Base-by-base conservation (phyloP, 2,797 vertebrate genomes). In the Pagetopsis macropterus region DNA sequence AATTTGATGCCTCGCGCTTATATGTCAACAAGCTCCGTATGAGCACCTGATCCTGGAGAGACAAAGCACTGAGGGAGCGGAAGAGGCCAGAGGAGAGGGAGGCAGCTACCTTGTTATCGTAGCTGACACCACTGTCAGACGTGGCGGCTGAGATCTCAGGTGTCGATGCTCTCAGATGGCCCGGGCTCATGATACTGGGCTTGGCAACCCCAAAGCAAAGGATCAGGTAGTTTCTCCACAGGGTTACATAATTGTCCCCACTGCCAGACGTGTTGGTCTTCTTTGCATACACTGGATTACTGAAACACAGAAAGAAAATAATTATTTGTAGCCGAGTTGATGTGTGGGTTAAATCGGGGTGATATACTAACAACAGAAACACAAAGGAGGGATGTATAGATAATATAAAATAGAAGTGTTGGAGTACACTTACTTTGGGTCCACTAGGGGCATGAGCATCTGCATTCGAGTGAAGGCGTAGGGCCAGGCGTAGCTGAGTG, bases 211-310 rank as follows among this genome's bases (percentile, higher is more conserved):
- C 98, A 83, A 99, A 97, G 85, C 98, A 98, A 76, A 99, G 95
- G 91, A 99, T 99, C 79, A 99, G 94, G 86, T 99, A 99, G 90
- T 99, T 99, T 87, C 98, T 96, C 98, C 98, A 99, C 82, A 99
- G 91, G 21, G 96, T 96, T 67, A 98, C 90, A 33, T 96, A 96
- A 88, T 92, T 96, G 87, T 99, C 98, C 31, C 94, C 95, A 4
- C 94, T 93, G 73, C 96, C 80, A 12, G 95, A 94, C n/a, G 94
- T 95, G 89, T 94, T 97, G 52, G 96, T 96, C 94, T 99, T 99
- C 95, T 99, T 99, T 44, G 97, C 96, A 62, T 99, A 97, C 71
- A 98, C 94, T 27, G 97, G 97, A 87, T 96, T 99, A 87, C 98
- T 99, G 85, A 41, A n/a, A 72, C 3, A 46, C n/a, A 54, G 45